These are phyloP conservation scores for Rallus limicola DNA, from an alignment of 2,113 vertebrate genomes.

Conservation along the genomic window DNA sequence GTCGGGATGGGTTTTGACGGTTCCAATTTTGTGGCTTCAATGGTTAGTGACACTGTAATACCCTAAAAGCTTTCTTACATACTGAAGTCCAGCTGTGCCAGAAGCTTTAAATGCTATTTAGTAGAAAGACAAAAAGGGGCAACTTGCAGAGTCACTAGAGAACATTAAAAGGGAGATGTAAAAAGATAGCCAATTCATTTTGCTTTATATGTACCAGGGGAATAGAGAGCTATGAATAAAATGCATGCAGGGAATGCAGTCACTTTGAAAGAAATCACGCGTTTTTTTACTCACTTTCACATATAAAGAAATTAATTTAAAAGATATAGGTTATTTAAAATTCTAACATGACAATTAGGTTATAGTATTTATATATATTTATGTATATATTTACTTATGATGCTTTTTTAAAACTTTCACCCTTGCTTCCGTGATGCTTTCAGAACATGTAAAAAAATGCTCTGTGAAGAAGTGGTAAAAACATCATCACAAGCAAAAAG, in stretches of 20 bases:
- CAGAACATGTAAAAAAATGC: background rate
- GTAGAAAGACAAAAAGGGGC: slow-evolving; percentile 34
- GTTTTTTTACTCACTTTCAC: background rate
- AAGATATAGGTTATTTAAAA: background rate
- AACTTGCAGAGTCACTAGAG: slow-evolving; percentile 75
- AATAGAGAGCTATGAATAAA: slow-evolving; percentile 83
- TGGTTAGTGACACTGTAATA: slow-evolving; percentile 78
- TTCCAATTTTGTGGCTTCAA: slow-evolving; percentile 68
- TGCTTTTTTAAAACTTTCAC: background rate
- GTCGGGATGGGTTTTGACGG: slow-evolving; percentile 64
- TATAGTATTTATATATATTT: background rate
- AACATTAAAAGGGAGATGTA: slow-evolving; percentile 76
- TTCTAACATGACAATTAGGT: background rate
- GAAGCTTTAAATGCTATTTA: slow-evolving; percentile 75
- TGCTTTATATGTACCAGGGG: slow-evolving; percentile 75
- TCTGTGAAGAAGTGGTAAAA: background rate
- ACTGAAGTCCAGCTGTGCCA: slow-evolving; percentile 79
- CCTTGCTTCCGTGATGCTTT: background rate
- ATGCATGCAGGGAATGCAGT: slow-evolving; percentile 69
- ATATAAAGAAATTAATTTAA: background rate
- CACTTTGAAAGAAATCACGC: background rate
- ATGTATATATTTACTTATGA: background rate
- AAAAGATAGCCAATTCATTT: slow-evolving; percentile 81
- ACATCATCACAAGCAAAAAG: background rate
- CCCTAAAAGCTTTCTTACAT: slow-evolving; percentile 73